phyloP scores from a whole-genome alignment of 2,113 vertebrate species.

The Oxygymnocypris stewartii region DNA sequence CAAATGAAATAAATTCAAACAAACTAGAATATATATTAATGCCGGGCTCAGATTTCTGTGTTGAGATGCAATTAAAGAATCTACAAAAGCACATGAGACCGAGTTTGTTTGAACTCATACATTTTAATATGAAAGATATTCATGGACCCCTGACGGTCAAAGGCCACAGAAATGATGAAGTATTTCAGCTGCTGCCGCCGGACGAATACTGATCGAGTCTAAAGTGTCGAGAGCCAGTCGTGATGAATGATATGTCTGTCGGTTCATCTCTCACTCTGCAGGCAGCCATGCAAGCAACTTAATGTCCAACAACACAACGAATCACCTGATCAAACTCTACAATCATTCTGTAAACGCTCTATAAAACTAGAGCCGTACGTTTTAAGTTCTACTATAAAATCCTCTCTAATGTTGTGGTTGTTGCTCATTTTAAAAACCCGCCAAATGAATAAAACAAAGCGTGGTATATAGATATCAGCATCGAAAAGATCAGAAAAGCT shows the following conservation, averaged over 20 bases:
- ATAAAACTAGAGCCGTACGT: conserved; percentile 98
- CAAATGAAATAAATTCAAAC: background rate
- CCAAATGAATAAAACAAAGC: conserved; percentile 55
- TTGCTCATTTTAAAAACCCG: conserved; percentile 68
- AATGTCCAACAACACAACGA: conserved; percentile 38
- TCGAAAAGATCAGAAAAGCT: conserved; percentile 78
- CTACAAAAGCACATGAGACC: background rate
- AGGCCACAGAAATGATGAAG: conserved; percentile 32
- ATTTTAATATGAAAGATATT: conserved; percentile 36
- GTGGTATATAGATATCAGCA: conserved; percentile 69
- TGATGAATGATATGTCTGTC: conserved; percentile 8
- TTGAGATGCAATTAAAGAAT: background rate
- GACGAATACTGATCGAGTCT: background rate
- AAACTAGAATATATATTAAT: background rate
- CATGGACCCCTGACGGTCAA: conserved; percentile 21
- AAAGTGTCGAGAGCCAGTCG: conserved; percentile 1
- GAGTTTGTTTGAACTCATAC: conserved; percentile 13
- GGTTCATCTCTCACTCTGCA: conserved; percentile 53
- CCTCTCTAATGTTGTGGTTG: conserved; percentile 55
- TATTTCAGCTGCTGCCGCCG: background rate
- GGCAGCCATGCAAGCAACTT: conserved; percentile 72
- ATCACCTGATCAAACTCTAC: conserved; percentile 61
- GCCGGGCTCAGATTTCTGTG: background rate
- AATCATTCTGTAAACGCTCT: conserved; percentile 79
- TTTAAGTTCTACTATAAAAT: conserved; percentile 71